Evolutionary conservation across 1,140 invertebrate species (phyloP).

Genomic region (Nasonia longicornis): DNA sequence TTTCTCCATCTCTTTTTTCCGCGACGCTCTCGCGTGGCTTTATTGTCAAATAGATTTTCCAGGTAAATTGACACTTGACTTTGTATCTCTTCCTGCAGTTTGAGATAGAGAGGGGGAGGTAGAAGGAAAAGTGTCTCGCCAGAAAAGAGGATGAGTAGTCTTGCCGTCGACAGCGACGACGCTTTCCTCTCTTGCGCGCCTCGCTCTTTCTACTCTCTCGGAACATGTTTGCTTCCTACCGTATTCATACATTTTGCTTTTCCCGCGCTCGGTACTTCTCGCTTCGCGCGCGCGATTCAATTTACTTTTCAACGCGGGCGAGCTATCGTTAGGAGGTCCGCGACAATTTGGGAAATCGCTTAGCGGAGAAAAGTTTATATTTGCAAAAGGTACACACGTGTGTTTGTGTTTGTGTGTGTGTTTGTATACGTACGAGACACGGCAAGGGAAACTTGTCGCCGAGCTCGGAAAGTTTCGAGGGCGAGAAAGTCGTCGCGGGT

Average conservation of each 20-base stretch:
- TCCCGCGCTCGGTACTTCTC: constrained; percentile 46
- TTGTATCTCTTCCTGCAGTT: constrained; percentile 9
- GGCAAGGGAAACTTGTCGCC: neutral
- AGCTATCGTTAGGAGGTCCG: constrained; percentile 50
- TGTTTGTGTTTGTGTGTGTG: no score
- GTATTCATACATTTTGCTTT: constrained; percentile 50
- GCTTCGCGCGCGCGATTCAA: neutral
- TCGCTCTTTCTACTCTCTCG: constrained; percentile 41
- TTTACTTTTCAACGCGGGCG: constrained; percentile 10
- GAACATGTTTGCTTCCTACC: constrained; percentile 50
- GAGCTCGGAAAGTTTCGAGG: neutral
- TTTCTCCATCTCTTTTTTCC: neutral
- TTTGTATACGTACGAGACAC: no score
- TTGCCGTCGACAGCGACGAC: constrained; percentile 17
- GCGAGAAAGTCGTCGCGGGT: neutral
- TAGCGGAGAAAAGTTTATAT: constrained; percentile 19
- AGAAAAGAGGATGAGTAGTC: constrained; percentile 26
- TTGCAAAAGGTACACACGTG: neutral
- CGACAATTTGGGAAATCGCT: constrained; percentile 54
- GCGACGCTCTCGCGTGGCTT: neutral
- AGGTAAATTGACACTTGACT: constrained; percentile 32
- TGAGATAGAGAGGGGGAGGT: neutral
- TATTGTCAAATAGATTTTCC: constrained; percentile 28
- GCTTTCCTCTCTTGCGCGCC: constrained; percentile 22
- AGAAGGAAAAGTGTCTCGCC: neutral